Conservation (phyloP, 2,797 vertebrate species). For the Crypturellus tataupa region DNA sequence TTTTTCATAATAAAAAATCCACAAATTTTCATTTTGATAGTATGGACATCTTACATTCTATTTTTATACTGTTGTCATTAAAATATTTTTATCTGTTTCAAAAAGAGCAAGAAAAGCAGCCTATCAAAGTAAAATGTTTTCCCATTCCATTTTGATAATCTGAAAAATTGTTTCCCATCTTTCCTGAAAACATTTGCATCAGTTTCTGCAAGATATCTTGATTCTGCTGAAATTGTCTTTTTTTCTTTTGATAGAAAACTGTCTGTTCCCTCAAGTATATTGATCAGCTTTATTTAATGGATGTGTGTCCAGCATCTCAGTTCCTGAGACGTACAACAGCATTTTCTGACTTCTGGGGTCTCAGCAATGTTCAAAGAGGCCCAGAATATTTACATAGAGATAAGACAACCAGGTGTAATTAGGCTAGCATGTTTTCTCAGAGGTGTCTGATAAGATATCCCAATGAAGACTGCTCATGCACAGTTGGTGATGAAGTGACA, state of each 20-base stretch:
- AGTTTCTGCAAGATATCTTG: not conserved
- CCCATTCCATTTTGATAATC: not conserved
- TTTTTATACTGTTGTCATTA: not conserved
- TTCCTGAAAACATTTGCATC: not conserved
- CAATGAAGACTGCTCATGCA: not conserved
- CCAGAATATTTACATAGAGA: not conserved
- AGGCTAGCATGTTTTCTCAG: not conserved
- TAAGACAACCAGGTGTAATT: conserved; percentile 33
- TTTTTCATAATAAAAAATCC: not conserved
- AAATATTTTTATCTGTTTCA: not conserved
- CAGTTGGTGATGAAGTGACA: not conserved
- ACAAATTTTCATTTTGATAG: not conserved
- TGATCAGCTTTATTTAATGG: not conserved
- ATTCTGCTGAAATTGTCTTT: not conserved
- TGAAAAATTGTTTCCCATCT: not conserved
- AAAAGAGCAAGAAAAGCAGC: not conserved
- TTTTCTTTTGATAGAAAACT: not conserved
- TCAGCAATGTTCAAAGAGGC: conserved; percentile 19
- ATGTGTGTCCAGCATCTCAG: not conserved
- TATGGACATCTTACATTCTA: not conserved
- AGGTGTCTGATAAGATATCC: conserved; percentile 25
- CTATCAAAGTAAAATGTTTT: not conserved
- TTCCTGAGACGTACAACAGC: not conserved
- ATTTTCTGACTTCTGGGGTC: not conserved
- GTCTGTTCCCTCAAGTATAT: not conserved